phyloP scores from a whole-genome alignment of 2,797 vertebrate genomes.

The Acanthurus tractus region DNA sequence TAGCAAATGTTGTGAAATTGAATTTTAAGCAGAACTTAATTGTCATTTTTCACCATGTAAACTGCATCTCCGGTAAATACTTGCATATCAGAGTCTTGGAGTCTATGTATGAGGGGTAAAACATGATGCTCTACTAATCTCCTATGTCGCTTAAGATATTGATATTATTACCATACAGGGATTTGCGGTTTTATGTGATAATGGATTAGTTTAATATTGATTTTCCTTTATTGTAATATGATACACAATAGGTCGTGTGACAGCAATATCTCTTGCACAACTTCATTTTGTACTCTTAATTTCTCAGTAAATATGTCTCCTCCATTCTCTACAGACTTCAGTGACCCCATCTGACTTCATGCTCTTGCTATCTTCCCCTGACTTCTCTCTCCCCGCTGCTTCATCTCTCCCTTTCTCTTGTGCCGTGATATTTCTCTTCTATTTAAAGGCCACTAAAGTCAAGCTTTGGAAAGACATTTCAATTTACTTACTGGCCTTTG shows the following conservation, averaged over 20 bases:
- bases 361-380: constrained; percentile 18
- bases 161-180: not conserved
- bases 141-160: too few relatives aligned
- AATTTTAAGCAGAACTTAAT: too few relatives aligned
- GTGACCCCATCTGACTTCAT: constrained; percentile 1
- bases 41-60: too few relatives aligned
- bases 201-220: constrained; percentile 22
- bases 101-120: too few relatives aligned
- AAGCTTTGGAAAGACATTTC: constrained; percentile 80
- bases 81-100: too few relatives aligned
- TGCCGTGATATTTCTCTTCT: constrained; percentile 70
- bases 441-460: constrained; percentile 81
- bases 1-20: too few relatives aligned
- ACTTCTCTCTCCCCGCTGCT: constrained; percentile 29
- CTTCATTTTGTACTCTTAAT: not conserved
- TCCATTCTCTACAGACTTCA: not conserved
- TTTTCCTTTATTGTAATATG: not conserved
- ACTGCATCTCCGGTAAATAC: too few relatives aligned
- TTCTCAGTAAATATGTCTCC: not conserved
- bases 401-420: constrained; percentile 30
- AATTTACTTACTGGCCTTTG: constrained; percentile 83
- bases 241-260: not conserved
- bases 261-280: not conserved
- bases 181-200: not conserved
- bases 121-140: too few relatives aligned